Evolutionary conservation across 2,797 vertebrate genomes (phyloP).

Genomic region (Pseudomugil tenellus): DNA sequence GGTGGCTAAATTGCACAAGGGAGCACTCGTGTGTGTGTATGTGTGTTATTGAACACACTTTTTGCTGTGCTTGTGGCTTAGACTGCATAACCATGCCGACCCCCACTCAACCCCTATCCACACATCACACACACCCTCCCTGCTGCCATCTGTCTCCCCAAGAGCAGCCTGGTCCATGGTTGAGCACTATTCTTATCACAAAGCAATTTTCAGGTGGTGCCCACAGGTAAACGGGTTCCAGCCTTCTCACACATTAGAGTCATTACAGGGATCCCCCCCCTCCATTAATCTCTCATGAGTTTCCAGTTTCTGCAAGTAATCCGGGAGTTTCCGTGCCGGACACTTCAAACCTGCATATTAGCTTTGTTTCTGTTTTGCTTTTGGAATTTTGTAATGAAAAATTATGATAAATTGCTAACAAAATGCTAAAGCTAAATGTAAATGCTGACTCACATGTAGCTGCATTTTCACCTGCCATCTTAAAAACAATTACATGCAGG

Average conservation of each 20-base stretch:
- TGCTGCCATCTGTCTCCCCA: slow-evolving; percentile 60
- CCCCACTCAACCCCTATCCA: neutral
- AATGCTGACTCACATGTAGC: no score
- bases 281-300: slow-evolving; percentile 71
- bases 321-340: no score
- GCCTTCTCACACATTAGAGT: slow-evolving; percentile 63
- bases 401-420: no score
- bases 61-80: slow-evolving; percentile 26
- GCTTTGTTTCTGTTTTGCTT: no score
- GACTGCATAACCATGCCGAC: slow-evolving; percentile 10
- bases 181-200: slow-evolving; percentile 83
- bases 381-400: no score
- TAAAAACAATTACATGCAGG: no score
- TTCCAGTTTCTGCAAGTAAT: no score
- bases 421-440: no score
- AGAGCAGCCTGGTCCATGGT: slow-evolving; percentile 79
- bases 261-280: slow-evolving; percentile 71
- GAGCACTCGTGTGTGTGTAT: slow-evolving; percentile 27
- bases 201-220: slow-evolving; percentile 81
- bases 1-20: slow-evolving; percentile 57
- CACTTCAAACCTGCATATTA: no score
- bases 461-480: no score
- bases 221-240: slow-evolving; percentile 76
- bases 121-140: slow-evolving; percentile 33
- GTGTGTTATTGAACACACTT: slow-evolving; percentile 21